Evolutionary conservation across 1,140 invertebrate species (phyloP), one percentile per base, ranked within the genome.

Genomic region (Pachypeltis micranthus): DNA sequence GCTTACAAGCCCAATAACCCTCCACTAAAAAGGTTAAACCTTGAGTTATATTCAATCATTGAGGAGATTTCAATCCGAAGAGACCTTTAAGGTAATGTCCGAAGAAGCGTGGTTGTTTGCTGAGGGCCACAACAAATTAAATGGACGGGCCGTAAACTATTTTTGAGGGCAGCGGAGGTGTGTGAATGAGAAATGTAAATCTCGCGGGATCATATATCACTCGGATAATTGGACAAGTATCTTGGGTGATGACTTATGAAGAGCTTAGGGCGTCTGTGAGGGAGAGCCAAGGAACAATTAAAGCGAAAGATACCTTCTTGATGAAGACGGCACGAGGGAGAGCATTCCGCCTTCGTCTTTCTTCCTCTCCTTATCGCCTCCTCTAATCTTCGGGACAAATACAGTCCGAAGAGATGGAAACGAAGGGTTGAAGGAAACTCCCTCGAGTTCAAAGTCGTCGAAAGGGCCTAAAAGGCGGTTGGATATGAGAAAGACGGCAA

Each of bases 181-280:
- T 51, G 47, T 51, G 47, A 51, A 51, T 51, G 47, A 51, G 47
- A 51, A 16, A 51, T 51, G 47, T 51, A 51, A 51, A 51, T 51
- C 47, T 16, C 23, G 4, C 4, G 12, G 10, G 19, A 21, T 21
- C 21, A 51, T 51, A 51, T 51, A 51, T 51, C 47, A 51, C 47
- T 4, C 3, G 12, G 47, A 21, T 51, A 51, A 51, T 51, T 51
- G 47, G 47, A 51, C 47, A 51, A 51, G 47, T 51, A n/a, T n/a
- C n/a, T n/a, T 10, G 19, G 47, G 7, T 51, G 47, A 21, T 51
- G 47, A 51, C 47, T 51, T 51, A 51, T 51, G 47, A 51, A 51
- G 47, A 51, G 47, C 47, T 51, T 21, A 10, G 47, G 23, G 47
- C n/a, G 47, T 21, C 12, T 51, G 4, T 16, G 7, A 39, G 31